Conservation (phyloP, 2,888 invertebrate genomes). For the Apamea epomidion region DNA sequence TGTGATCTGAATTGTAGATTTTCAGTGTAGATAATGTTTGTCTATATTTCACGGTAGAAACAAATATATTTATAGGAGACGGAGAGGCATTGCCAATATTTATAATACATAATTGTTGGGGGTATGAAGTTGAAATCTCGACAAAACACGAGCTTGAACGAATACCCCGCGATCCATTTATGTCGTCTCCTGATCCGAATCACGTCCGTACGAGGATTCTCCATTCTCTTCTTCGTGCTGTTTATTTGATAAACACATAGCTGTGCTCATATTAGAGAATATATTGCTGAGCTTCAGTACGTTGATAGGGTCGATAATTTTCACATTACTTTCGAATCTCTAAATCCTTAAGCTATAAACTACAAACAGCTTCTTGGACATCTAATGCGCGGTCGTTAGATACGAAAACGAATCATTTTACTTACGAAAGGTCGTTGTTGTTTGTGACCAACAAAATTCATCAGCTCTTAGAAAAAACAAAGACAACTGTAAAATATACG, state of each 20-base stretch:
- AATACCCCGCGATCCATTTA: slow-evolving; percentile 74
- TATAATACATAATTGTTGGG: slow-evolving; percentile 63
- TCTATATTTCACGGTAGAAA: slow-evolving; percentile 56
- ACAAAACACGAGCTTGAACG: slow-evolving; percentile 68
- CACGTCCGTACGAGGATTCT: slow-evolving; percentile 76
- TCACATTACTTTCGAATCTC: slow-evolving; percentile 33
- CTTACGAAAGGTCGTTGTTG: not conserved
- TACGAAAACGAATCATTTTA: not conserved
- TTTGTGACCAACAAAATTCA: not conserved
- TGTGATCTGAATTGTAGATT: slow-evolving; percentile 69
- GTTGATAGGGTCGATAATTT: slow-evolving; percentile 43
- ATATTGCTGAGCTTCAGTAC: slow-evolving; percentile 47
- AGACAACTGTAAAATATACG: not conserved
- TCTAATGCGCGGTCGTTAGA: not conserved
- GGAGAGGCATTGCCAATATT: slow-evolving; percentile 57
- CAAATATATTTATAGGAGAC: slow-evolving; percentile 42
- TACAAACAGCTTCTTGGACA: slow-evolving; percentile 23
- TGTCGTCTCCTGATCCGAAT: slow-evolving; percentile 75
- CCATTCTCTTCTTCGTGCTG: slow-evolving; percentile 66
- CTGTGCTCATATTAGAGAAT: slow-evolving; percentile 48
- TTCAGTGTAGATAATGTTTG: slow-evolving; percentile 63
- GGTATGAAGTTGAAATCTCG: slow-evolving; percentile 65
- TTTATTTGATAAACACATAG: slow-evolving; percentile 71
- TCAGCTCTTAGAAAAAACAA: not conserved
- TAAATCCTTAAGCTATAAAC: slow-evolving; percentile 34